Percentiles rank a stretch among this genome's conserved stretches.
phyloP scores from a whole-genome alignment of 2,113 vertebrate genomes.

The Cacatua alba region DNA sequence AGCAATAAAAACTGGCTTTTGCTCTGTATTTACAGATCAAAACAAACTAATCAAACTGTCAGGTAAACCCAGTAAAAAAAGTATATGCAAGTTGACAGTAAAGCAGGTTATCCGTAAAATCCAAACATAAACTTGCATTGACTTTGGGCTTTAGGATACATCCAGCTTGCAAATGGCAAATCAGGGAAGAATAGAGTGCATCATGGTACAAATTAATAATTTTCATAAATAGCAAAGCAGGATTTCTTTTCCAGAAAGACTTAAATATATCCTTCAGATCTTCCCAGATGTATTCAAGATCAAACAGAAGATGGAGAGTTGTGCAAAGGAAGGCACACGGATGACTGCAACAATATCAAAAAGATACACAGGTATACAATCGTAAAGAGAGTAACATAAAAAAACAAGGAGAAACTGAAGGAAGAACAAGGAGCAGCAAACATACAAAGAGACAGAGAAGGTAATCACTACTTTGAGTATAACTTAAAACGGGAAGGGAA shows the following conservation, averaged over 20 bases:
- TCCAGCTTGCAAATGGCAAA: background rate
- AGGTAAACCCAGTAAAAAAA: background rate
- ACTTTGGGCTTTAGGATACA: background rate
- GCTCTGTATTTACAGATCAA: background rate
- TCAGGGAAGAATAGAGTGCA: background rate
- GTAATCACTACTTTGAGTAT: background rate
- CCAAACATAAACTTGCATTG: background rate
- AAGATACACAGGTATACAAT: background rate
- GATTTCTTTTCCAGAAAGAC: background rate
- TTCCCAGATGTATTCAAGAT: background rate
- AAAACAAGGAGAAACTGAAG: background rate
- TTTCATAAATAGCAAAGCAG: background rate
- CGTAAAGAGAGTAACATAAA: background rate
- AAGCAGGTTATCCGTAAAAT: background rate
- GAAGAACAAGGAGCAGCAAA: background rate
- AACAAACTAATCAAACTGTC: background rate
- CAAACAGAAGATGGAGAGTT: background rate
- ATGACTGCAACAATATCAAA: background rate
- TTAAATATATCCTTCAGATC: background rate
- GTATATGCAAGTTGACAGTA: background rate
- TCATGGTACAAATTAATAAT: background rate
- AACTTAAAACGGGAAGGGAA: background rate
- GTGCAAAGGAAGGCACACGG: background rate
- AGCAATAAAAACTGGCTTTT: background rate
- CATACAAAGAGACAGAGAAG: background rate